phyloP scores from a whole-genome alignment of 2,888 invertebrate genomes.

The Ametastegia equiseti region DNA sequence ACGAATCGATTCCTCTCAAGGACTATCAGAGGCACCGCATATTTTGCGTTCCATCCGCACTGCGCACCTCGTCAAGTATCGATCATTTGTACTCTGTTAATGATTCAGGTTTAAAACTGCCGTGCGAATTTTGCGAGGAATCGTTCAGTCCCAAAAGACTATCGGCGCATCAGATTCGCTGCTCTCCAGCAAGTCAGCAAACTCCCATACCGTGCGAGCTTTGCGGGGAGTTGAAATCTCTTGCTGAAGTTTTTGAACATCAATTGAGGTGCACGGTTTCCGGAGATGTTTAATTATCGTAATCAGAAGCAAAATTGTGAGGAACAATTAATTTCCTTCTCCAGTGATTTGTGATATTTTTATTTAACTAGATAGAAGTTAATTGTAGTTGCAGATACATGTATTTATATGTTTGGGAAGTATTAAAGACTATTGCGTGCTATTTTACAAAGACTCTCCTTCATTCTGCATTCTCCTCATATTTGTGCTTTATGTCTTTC shows the following conservation, averaged over 20 bases:
- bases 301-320: neutral
- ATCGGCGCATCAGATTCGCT: conserved; percentile 28
- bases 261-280: neutral
- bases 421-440: conserved; percentile 35
- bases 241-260: neutral
- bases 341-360: conserved; percentile 24
- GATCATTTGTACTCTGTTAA: neutral
- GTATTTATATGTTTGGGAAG: conserved; percentile 1
- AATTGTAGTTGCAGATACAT: neutral
- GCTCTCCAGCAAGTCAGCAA: neutral
- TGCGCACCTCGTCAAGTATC: neutral
- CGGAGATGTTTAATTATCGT: conserved; percentile 1
- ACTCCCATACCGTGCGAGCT: conserved; percentile 24
- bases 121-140: conserved; percentile 38
- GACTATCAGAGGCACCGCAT: conserved; percentile 24
- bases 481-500: conserved; percentile 67
- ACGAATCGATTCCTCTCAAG: neutral
- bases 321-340: neutral
- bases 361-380: conserved; percentile 20
- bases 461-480: conserved; percentile 56
- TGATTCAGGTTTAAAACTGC: neutral
- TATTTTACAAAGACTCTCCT: neutral
- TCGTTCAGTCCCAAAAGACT: neutral
- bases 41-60: neutral
- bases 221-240: conserved; percentile 20